Base-by-base conservation (phyloP, 92 coral and sea anemone genomes). In the Actinernus sp. region DNA sequence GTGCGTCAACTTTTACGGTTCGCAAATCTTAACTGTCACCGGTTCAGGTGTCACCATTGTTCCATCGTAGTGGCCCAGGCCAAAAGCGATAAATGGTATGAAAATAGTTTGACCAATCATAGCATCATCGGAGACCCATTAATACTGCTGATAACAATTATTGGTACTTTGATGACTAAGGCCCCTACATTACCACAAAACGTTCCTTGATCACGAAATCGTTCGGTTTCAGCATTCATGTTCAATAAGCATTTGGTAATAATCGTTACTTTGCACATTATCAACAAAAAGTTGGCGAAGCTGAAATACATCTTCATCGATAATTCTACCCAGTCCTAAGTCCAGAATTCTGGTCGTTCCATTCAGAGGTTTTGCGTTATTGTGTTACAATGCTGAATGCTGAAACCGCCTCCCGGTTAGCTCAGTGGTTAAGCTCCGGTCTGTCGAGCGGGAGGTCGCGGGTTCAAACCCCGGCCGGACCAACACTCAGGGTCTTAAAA, bases 131-230 rank as follows among this genome's bases (percentile, higher is more conserved):
- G 61, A 2, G 1, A 30, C 21, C 40, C 38, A 13, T 38, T 38
- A 16, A 55, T 2, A 14, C 12, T 55, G 37, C 38, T 79, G 21
- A 71, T 34, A 31, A 77, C 68, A 28, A 79, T 1, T 27, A 79
- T 62, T 10, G 81, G 81, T 16, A 80, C 41, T 59, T 65, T 65
- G 34, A 82, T 45, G 23, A 82, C 74, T 20, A 73, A 26, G 33
- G 73, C 82, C 2, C 81, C 81, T 31, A 80, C 57, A 9, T 61
- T 51, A 10, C 71, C 46, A 59, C 56, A 61, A 24, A 60, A 79
- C 2, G 68, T 41, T 8, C 81, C 77, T 24, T 27, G 26, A 27
- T 67, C 66, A 17, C 64, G 64, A 58, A 78, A 78, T 9, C 55
- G 65, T 28, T 68, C 76, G 0, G 65, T 68, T 30, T 68, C 64